Evolutionary conservation across 2,113 vertebrate species (phyloP).

Genomic region (Otolemur garnettii): DNA sequence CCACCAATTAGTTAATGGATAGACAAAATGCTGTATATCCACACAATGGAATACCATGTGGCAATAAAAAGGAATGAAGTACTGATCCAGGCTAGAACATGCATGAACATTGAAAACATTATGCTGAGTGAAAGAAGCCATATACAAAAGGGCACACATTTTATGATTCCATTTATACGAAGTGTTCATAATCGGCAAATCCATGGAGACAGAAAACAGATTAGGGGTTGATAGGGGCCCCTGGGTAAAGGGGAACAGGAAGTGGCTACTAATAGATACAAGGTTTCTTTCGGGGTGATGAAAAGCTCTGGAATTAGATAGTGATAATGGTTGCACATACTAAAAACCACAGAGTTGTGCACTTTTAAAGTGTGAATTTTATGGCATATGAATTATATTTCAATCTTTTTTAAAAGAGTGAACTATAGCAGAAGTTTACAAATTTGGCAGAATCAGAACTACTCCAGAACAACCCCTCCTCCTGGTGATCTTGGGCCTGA

Average conservation of each 20-base stretch:
- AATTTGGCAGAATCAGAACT: slow-evolving; percentile 49
- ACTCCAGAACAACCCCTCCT: background rate
- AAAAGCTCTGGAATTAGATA: slow-evolving; percentile 34
- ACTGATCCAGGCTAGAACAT: background rate
- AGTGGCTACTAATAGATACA: background rate
- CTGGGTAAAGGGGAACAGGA: background rate
- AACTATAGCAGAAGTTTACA: slow-evolving; percentile 49
- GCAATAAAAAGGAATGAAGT: background rate
- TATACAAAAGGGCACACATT: background rate
- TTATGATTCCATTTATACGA: background rate
- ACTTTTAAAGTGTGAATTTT: slow-evolving; percentile 41
- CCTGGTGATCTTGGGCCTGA: background rate
- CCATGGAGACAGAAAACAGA: background rate
- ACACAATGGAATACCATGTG: background rate
- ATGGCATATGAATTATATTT: slow-evolving; percentile 14
- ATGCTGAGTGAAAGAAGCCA: slow-evolving; percentile 20
- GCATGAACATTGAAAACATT: slow-evolving; percentile 19
- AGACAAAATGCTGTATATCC: background rate
- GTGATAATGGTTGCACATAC: background rate
- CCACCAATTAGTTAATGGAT: background rate
- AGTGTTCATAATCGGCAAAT: background rate
- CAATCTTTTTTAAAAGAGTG: background rate
- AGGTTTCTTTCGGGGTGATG: background rate
- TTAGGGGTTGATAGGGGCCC: background rate
- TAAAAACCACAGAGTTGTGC: background rate